These are phyloP conservation scores for Aphrophora alni DNA, from an alignment of 2,888 invertebrate genomes.

Conservation along the genomic window DNA sequence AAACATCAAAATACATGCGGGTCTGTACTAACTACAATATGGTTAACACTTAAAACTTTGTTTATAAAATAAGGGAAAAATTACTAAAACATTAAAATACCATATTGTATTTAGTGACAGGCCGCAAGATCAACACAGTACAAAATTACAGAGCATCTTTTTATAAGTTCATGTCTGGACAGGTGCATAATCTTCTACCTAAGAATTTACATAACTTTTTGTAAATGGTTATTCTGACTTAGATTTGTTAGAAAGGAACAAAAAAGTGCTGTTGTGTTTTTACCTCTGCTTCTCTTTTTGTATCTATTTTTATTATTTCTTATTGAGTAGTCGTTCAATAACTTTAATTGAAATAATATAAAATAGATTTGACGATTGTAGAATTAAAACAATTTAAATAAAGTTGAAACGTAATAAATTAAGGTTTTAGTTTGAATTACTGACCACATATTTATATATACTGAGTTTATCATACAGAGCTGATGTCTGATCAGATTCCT, in stretches of 20 bases:
- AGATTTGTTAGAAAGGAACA: conserved; percentile 44
- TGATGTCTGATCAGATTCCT: conserved; percentile 21
- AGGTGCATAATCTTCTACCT: conserved; percentile 26
- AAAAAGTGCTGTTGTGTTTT: conserved; percentile 15
- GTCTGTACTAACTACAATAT: conserved; percentile 27
- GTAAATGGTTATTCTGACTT: conserved; percentile 40
- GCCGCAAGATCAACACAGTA: conserved; percentile 40
- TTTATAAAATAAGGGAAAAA: conserved; percentile 29
- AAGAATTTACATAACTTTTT: conserved; percentile 7
- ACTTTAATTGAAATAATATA: not conserved
- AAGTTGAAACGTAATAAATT: not conserved
- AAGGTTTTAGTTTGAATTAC: not conserved
- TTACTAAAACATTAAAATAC: not conserved
- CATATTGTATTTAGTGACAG: conserved; percentile 29
- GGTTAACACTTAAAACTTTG: conserved; percentile 22
- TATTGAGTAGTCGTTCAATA: not conserved
- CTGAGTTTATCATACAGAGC: not conserved
- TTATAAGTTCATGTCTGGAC: conserved; percentile 30
- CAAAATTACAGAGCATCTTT: conserved; percentile 43
- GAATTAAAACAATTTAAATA: not conserved
- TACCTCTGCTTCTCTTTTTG: not conserved
- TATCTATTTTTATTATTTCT: not conserved
- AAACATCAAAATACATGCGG: conserved; percentile 43
- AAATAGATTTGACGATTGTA: not conserved
- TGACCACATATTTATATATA: conserved; percentile 6